A percentile compares a stretch with the other conserved stretches of the same genome.
phyloP scores from a whole-genome alignment of 2,888 invertebrate genomes.

The Vandiemenella viatica region DNA sequence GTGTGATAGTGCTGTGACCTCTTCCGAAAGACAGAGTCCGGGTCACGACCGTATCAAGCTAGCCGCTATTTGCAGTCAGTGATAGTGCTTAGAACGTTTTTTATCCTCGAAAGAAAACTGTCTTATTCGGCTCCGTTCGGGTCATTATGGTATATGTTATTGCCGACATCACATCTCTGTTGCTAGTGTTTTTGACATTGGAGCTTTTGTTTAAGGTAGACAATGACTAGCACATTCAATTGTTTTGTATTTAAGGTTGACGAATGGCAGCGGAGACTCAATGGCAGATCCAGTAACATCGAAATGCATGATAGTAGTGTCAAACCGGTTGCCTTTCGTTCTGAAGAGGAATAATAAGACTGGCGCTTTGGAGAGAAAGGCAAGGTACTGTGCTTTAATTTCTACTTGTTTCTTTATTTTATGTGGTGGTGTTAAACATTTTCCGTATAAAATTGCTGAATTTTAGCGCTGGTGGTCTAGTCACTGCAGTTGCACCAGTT shows the following conservation, averaged over 20 bases:
- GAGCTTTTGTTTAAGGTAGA: not conserved
- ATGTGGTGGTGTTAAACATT: not conserved
- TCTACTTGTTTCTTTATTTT: constrained; percentile 1
- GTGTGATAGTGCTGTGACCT: not conserved
- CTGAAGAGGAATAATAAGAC: constrained; percentile 57
- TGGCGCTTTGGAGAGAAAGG: constrained; percentile 58
- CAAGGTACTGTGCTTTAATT: constrained; percentile 45
- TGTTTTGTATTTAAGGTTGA: no score
- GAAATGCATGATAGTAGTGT: constrained; percentile 62
- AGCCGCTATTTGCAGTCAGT: not conserved
- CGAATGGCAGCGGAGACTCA: no score
- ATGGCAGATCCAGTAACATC: not conserved
- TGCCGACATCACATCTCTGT: no score
- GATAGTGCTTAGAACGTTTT: no score
- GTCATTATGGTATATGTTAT: no score
- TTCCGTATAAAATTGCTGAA: not conserved
- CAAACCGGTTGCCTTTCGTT: constrained; percentile 79
- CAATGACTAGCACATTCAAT: not conserved
- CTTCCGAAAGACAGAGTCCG: not conserved
- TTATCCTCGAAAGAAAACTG: no score
- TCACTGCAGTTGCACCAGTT: constrained; percentile 81
- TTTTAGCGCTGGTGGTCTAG: constrained; percentile 73
- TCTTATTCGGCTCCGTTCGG: no score
- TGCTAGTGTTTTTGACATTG: no score
- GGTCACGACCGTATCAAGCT: not conserved